Evolutionary conservation across 92 coral and sea anemone species (phyloP).

Genomic region (Muricea muricata): DNA sequence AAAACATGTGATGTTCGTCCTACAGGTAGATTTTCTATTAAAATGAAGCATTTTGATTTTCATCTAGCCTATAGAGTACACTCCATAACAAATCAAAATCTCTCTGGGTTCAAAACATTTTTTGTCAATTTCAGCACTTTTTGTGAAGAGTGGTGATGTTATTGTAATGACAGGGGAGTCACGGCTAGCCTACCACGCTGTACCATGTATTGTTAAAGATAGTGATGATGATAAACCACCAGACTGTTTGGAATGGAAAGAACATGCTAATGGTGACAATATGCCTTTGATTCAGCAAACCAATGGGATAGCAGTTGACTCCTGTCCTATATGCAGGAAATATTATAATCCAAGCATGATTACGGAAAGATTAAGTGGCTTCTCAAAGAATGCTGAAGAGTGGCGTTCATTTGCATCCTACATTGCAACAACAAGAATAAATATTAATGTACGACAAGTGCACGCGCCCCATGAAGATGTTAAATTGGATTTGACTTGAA

Average conservation of each 20-base stretch:
- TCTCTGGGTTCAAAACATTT: too few relatives aligned
- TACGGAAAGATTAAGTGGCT: background rate
- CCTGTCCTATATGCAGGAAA: conserved; percentile 18
- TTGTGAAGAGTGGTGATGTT: conserved; percentile 91
- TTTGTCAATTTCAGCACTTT: conserved; percentile 74
- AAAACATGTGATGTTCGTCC: conserved; percentile 84
- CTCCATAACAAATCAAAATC: too few relatives aligned
- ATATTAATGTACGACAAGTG: conserved; percentile 92
- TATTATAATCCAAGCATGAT: background rate
- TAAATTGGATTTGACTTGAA: conserved; percentile 16
- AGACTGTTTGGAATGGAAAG: conserved; percentile 75
- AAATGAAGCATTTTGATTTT: too few relatives aligned
- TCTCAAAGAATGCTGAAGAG: conserved; percentile 57
- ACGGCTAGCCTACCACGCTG: conserved; percentile 95
- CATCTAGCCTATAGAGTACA: too few relatives aligned
- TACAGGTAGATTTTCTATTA: too few relatives aligned
- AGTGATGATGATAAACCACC: conserved; percentile 76
- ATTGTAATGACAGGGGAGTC: conserved; percentile 90
- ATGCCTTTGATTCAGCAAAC: background rate
- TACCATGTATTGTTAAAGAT: conserved; percentile 88
- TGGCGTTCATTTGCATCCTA: conserved; percentile 82
- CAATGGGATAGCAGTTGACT: background rate
- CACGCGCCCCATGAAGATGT: conserved; percentile 79
- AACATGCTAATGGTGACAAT: background rate
- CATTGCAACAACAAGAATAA: conserved; percentile 90